These are phyloP conservation scores for Plumapathes pennacea DNA, from an alignment of 92 coral and sea anemone species.

Conservation along the genomic window DNA sequence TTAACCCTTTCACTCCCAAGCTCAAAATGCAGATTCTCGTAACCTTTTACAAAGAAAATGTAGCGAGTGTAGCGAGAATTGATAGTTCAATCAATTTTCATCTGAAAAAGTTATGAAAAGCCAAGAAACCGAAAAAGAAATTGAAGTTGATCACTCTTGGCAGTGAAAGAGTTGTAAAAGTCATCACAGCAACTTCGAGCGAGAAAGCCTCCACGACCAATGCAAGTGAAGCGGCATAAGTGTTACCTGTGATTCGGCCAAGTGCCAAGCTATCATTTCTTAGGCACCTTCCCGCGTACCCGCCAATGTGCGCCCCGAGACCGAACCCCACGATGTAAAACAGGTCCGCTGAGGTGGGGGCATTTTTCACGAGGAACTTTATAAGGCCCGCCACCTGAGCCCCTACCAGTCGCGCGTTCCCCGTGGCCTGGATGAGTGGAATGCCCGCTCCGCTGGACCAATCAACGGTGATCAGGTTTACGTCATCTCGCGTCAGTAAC, in stretches of 20 bases:
- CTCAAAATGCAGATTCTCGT: too few species aligned
- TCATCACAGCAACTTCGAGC: too few species aligned
- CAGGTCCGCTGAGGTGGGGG: slow-evolving; percentile 42
- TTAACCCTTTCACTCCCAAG: too few species aligned
- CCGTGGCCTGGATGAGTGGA: slow-evolving; percentile 58
- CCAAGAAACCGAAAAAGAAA: too few species aligned
- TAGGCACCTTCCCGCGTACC: slow-evolving; percentile 61
- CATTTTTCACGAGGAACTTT: slow-evolving; percentile 62
- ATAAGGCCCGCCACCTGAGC: slow-evolving; percentile 74
- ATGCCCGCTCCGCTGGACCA: slow-evolving; percentile 56
- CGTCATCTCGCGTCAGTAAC: slow-evolving; percentile 47
- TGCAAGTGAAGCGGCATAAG: too few species aligned
- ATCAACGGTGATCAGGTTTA: slow-evolving; percentile 60
- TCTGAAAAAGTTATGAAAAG: neutral
- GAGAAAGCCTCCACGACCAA: too few species aligned
- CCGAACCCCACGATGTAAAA: slow-evolving; percentile 75
- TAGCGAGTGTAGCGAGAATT: too few species aligned
- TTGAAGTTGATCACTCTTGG: too few species aligned
- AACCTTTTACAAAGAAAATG: too few species aligned
- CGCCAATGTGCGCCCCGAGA: slow-evolving; percentile 81
- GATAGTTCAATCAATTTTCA: too few species aligned
- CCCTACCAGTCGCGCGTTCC: slow-evolving; percentile 68
- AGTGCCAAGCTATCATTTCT: slow-evolving; percentile 9
- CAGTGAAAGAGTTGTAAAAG: too few species aligned
- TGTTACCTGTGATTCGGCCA: slow-evolving; percentile 83